Evolutionary conservation across 2,888 invertebrate genomes (phyloP).

Genomic region (Cephonodes hylas): DNA sequence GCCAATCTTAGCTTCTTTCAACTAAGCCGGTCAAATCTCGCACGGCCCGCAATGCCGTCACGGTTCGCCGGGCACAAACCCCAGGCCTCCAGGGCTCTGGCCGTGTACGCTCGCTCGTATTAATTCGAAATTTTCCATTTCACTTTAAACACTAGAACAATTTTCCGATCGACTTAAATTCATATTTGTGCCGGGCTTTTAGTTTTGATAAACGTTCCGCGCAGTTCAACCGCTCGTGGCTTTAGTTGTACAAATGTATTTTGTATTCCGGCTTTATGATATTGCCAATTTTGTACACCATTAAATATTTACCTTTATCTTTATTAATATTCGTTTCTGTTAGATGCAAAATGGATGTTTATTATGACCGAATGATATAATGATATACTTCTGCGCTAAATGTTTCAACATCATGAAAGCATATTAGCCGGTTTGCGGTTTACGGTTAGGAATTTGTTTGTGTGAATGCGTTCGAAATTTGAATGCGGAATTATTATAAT

Average conservation of each 20-base stretch:
- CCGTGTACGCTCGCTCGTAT: background rate
- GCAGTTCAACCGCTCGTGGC: conserved; percentile 25
- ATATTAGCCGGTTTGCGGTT: background rate
- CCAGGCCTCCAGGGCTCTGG: background rate
- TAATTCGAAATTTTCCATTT: conserved; percentile 15
- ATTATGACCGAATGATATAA: background rate
- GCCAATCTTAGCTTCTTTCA: background rate
- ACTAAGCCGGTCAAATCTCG: background rate
- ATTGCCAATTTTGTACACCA: conserved; percentile 14
- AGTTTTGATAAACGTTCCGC: conserved; percentile 30
- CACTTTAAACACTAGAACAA: conserved; percentile 14
- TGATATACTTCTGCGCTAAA: background rate
- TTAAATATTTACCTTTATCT: conserved; percentile 4
- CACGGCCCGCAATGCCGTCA: background rate
- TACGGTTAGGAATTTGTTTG: background rate
- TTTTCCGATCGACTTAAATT: conserved; percentile 29
- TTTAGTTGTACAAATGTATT: conserved; percentile 16
- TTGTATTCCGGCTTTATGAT: conserved; percentile 7
- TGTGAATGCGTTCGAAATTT: background rate
- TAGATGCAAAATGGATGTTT: background rate
- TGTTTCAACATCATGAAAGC: background rate
- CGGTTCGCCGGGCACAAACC: background rate
- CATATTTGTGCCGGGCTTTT: conserved; percentile 30
- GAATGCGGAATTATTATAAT: background rate
- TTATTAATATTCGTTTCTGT: background rate